Conservation (phyloP, 1,140 invertebrate genomes). For the Hylaeus anthracinus region DNA sequence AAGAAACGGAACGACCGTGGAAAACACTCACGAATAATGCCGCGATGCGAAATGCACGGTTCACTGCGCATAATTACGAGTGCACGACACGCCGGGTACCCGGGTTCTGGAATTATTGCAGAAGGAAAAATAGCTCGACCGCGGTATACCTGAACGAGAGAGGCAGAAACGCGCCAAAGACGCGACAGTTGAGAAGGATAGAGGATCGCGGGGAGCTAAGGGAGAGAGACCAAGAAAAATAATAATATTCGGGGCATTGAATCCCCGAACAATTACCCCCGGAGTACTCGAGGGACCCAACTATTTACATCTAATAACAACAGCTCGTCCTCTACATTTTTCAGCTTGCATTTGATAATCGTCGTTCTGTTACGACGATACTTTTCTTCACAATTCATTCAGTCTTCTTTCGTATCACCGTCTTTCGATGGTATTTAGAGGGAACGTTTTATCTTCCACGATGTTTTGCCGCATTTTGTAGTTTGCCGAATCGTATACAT, state of each 20-base stretch:
- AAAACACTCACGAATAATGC: conserved; percentile 63
- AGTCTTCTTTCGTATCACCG: not conserved
- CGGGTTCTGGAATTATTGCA: conserved; percentile 58
- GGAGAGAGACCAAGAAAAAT: conserved; percentile 49
- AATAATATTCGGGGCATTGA: conserved; percentile 65
- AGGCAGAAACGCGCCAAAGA: conserved; percentile 35
- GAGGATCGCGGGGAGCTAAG: not conserved
- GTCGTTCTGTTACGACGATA: not conserved
- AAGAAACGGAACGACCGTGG: conserved; percentile 10
- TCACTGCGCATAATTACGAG: conserved; percentile 67
- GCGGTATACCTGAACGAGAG: conserved; percentile 40
- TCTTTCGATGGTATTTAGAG: not conserved
- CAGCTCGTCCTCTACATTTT: conserved; percentile 33
- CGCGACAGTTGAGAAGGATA: not conserved
- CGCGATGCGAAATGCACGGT: conserved; percentile 61
- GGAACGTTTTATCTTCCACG: not conserved
- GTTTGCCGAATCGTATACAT: not conserved
- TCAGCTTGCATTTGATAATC: conserved; percentile 34
- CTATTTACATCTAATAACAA: conserved; percentile 70
- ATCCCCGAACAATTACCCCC: conserved; percentile 68
- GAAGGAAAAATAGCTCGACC: conserved; percentile 46
- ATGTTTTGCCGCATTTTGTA: not conserved
- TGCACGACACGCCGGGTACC: conserved; percentile 46
- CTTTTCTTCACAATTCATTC: not conserved
- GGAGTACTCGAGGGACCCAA: conserved; percentile 58